Evolutionary conservation across 2,888 invertebrate genomes (phyloP), one percentile per base, ranked within the genome.

Genomic region (Amphipoea oculea): DNA sequence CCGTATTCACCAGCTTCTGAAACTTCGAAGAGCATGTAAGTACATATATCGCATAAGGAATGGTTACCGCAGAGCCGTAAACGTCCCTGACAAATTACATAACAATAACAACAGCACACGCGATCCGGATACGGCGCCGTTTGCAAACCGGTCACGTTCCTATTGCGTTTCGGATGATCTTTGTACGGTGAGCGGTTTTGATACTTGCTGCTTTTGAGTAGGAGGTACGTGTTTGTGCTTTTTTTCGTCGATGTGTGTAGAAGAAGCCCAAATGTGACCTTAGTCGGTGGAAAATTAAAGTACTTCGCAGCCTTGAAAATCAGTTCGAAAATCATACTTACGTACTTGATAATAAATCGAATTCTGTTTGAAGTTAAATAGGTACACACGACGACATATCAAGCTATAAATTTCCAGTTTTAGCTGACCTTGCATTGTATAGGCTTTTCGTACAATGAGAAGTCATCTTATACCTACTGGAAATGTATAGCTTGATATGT

Each of bases 41-140:
- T 73, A 83, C 78, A 75, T 84, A 87, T 76, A 86, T 72, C 74
- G 79, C 51, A 88, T 91, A 93, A 93, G 91, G 73, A 90, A 94
- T 90, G 93, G 91, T 88, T 90, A 89, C 93, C 92, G 92, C 93
- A 93, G 74, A 86, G 85, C 95, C 96, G 94, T 96, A 96, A 96
- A 96, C 92, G 95, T 95, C 93, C 89, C 94, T 89, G 93, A 94
- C 94, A 94, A 94, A 95, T 95, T 93, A 95, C 91, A 95, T 95
- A 95, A 95, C 95, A 95, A 95, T 95, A 94, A 93, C 91, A 90
- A 86, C 69, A 82, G 80, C 78, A 81, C 88, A 86, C 87, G 89
- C 81, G 79, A 87, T 82, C 82, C 83, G 78, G 63, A 85, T 81
- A 68, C 73, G 78, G 66, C 72, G 82, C 87, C 79, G 91, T 91